These are phyloP conservation scores for Philonicus albiceps DNA, from an alignment of 2,888 invertebrate species.

Conservation along the genomic window DNA sequence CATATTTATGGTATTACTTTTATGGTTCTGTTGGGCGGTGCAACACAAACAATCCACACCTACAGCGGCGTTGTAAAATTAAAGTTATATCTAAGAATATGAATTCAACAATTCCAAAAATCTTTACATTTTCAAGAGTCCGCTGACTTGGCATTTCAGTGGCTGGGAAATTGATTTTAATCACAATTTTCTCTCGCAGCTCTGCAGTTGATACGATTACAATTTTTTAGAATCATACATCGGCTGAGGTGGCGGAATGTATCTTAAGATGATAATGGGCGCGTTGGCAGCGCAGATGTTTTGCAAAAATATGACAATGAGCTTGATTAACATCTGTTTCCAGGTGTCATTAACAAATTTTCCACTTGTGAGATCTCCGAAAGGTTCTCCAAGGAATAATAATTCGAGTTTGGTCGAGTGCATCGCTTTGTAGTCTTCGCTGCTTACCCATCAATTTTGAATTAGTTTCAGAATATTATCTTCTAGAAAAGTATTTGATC, in stretches of 20 bases:
- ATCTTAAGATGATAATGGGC: not conserved
- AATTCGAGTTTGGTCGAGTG: not conserved
- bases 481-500: not conserved
- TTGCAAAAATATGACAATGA: not conserved
- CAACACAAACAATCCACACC: not conserved
- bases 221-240: not conserved
- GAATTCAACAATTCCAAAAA: not conserved
- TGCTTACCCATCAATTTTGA: not conserved
- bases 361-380: not conserved
- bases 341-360: not conserved
- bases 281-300: not conserved
- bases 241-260: not conserved
- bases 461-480: not conserved
- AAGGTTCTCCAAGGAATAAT: not conserved
- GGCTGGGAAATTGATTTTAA: not conserved
- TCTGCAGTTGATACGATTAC: not conserved
- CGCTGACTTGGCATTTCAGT: not conserved
- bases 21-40: not conserved
- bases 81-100: not conserved
- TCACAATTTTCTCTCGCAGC: not conserved
- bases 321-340: not conserved
- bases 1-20: not conserved
- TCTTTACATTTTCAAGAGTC: not conserved
- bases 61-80: not conserved
- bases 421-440: not conserved